Conservation (phyloP, 2,797 vertebrate genomes). For the Euphonia xanthogaster region DNA sequence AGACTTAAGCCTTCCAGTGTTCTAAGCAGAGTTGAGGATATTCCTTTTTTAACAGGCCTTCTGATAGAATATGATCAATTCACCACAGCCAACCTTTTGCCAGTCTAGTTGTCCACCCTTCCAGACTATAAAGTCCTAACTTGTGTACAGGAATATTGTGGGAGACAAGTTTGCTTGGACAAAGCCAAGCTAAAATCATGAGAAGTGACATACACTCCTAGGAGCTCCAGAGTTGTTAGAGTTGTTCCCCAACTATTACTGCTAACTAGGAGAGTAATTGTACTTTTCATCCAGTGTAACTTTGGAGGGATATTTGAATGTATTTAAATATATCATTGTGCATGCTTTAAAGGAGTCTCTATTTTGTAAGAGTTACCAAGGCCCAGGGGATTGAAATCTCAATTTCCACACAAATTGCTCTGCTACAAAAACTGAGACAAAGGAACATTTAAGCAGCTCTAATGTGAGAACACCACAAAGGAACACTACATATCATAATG, state of each 20-base stretch:
- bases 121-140: neutral
- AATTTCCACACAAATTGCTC: slow-evolving; percentile 2
- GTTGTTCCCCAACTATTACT: neutral
- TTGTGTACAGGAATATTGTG: neutral
- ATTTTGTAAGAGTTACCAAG: neutral
- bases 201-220: neutral
- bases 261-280: neutral
- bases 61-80: neutral
- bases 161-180: neutral
- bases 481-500: neutral
- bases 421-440: neutral
- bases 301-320: neutral
- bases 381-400: neutral
- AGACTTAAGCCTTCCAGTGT: neutral
- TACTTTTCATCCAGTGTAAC: neutral
- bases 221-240: neutral
- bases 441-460: neutral
- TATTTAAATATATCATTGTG: neutral
- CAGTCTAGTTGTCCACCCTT: neutral
- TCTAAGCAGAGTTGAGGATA: neutral
- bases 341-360: neutral
- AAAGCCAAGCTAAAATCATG: neutral
- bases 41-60: neutral
- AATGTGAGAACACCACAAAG: neutral
- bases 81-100: neutral